A percentile compares a stretch with the other conserved stretches of the same genome.
Evolutionary conservation across 1,140 invertebrate genomes (phyloP).

Genomic region (Atopsyche davidsoni): DNA sequence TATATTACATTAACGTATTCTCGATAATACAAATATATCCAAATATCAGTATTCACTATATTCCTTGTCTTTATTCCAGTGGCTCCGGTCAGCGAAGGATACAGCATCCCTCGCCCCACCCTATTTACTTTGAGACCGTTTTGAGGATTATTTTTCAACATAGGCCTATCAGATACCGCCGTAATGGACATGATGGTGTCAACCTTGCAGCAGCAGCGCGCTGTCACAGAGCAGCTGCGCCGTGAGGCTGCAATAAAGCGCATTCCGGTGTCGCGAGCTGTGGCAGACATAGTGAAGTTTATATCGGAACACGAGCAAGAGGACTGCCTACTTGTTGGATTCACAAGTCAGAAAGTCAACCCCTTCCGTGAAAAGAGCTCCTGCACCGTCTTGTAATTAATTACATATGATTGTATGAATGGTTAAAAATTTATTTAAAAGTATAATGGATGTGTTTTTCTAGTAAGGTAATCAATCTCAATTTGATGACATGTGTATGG

Average conservation of each 20-base stretch:
- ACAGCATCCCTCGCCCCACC: constrained; percentile 20
- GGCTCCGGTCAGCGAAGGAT: constrained; percentile 11
- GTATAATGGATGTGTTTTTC: constrained; percentile 8
- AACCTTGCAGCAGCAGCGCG: constrained; percentile 84
- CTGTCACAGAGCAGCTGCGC: constrained; percentile 87
- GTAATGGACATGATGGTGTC: constrained; percentile 88
- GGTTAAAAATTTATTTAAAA: too few relatives aligned
- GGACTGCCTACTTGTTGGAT: constrained; percentile 92
- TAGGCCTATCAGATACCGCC: constrained; percentile 76
- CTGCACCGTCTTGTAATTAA: constrained; percentile 70
- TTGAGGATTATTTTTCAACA: constrained; percentile 41
- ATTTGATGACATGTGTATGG: constrained; percentile 14
- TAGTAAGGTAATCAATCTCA: constrained; percentile 15
- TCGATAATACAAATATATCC: too few relatives aligned
- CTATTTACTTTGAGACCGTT: constrained; percentile 10
- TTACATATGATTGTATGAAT: constrained; percentile 15
- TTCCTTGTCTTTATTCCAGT: constrained; percentile 1
- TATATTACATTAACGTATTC: background rate
- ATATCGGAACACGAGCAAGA: constrained; percentile 90
- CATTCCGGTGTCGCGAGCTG: constrained; percentile 78
- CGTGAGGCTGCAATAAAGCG: constrained; percentile 86
- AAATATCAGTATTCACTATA: background rate
- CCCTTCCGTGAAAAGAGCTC: constrained; percentile 95
- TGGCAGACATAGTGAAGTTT: constrained; percentile 90
- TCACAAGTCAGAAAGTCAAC: constrained; percentile 93